These are phyloP conservation scores for Brenthis hecate DNA, from an alignment of 2,888 invertebrate species.

Conservation along the genomic window DNA sequence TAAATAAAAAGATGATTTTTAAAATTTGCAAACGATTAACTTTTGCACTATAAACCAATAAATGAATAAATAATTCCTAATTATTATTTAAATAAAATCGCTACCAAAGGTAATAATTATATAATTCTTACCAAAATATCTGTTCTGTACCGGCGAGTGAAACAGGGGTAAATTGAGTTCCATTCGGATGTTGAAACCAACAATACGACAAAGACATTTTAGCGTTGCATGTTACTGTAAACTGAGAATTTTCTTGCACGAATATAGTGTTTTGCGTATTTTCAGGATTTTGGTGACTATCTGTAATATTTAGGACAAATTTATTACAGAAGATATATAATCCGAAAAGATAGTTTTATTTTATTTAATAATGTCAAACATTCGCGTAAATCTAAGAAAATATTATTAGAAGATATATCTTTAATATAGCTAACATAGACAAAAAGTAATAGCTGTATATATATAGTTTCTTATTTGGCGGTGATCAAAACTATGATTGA, in stretches of 20 bases:
- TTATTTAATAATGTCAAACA: too few species aligned
- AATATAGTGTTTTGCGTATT: slow-evolving; percentile 49
- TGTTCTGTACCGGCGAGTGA: slow-evolving; percentile 48
- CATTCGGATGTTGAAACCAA: slow-evolving; percentile 75
- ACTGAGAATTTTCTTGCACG: slow-evolving; percentile 55
- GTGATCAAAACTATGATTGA: too few species aligned
- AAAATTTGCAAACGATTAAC: background rate
- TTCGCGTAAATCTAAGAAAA: too few species aligned
- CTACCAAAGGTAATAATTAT: background rate
- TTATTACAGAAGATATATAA: too few species aligned
- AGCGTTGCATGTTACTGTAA: slow-evolving; percentile 62
- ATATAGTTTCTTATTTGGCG: background rate
- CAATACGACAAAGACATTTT: slow-evolving; percentile 67
- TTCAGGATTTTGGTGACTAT: slow-evolving; percentile 24
- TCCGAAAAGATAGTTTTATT: too few species aligned
- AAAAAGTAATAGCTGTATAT: background rate
- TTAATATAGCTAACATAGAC: too few species aligned
- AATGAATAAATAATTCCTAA: background rate
- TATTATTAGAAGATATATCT: too few species aligned
- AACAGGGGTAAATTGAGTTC: slow-evolving; percentile 65
- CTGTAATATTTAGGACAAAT: slow-evolving; percentile 1
- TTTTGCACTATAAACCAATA: too few species aligned
- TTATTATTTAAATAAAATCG: background rate
- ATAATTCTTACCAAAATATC: slow-evolving; percentile 57
- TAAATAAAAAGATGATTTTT: background rate